phyloP scores from a whole-genome alignment of 2,113 vertebrate genomes.

The Gambusia holbrooki region DNA sequence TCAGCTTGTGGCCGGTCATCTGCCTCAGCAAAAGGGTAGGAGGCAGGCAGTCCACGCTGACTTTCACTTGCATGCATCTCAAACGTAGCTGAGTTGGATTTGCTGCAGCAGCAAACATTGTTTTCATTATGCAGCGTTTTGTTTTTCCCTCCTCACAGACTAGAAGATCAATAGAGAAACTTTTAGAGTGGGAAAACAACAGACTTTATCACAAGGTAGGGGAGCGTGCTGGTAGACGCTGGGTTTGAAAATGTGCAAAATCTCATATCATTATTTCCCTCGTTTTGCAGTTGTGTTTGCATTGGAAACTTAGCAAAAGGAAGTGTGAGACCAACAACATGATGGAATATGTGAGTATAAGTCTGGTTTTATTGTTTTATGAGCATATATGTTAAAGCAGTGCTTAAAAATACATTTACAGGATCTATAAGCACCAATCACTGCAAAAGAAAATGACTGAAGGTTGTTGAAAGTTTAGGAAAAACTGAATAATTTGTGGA shows the following conservation, averaged over 20 bases:
- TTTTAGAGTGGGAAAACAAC: slow-evolving; percentile 99
- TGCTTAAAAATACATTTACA: not conserved
- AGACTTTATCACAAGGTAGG: slow-evolving; percentile 99
- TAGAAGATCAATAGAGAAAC: slow-evolving; percentile 98
- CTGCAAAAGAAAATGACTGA: not conserved
- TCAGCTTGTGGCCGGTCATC: slow-evolving; percentile 99
- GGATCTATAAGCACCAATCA: not conserved
- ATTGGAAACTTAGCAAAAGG: slow-evolving; percentile 99
- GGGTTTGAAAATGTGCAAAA: not conserved
- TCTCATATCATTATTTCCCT: slow-evolving; percentile 21
- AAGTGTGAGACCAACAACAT: slow-evolving; percentile 99
- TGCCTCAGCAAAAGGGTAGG: slow-evolving; percentile 99
- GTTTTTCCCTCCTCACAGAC: slow-evolving; percentile 85
- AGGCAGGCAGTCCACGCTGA: not conserved
- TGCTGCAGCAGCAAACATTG: not conserved
- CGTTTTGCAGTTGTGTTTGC: slow-evolving; percentile 92
- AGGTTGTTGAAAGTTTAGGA: not conserved
- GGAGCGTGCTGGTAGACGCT: slow-evolving; percentile 38
- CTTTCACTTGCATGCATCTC: not conserved
- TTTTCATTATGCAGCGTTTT: not conserved
- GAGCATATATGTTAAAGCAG: not conserved
- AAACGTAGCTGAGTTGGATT: not conserved
- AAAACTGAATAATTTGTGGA: not conserved
- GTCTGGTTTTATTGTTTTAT: not conserved
- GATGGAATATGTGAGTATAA: slow-evolving; percentile 98